A percentile compares a stretch with the other conserved stretches of the same genome.
Evolutionary conservation across 2,888 invertebrate genomes (phyloP).

Genomic region (Dynastes maya): DNA sequence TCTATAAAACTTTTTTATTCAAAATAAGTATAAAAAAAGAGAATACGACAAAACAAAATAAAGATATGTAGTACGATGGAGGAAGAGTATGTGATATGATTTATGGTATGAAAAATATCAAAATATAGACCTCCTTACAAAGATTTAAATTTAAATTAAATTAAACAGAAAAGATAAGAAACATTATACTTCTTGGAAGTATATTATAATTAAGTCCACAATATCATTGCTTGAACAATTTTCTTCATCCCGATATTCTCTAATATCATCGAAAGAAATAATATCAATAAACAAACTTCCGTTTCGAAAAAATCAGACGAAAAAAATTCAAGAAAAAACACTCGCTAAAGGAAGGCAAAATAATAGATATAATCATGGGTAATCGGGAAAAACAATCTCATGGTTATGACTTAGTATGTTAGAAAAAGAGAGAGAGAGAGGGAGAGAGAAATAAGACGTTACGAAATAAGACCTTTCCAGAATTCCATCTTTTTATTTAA

Average conservation of each 20-base stretch:
- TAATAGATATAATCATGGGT: too few relatives aligned
- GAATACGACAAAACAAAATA: not conserved
- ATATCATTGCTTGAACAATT: constrained; percentile 3
- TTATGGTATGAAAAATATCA: not conserved
- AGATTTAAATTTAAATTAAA: not conserved
- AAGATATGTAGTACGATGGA: not conserved
- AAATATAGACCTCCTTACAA: constrained; percentile 12
- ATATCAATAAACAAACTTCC: not conserved
- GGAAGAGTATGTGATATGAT: not conserved
- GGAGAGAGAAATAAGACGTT: not conserved
- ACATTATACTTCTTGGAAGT: not conserved
- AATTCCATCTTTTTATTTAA: constrained; percentile 26
- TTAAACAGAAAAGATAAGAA: not conserved
- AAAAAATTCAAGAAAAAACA: too few relatives aligned
- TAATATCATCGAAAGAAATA: not conserved
- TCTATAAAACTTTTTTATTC: not conserved
- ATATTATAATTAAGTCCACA: not conserved
- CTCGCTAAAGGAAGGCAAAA: too few relatives aligned
- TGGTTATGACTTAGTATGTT: too few relatives aligned
- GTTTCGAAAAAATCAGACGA: too few relatives aligned
- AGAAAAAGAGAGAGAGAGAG: not conserved
- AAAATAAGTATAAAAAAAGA: constrained; percentile 5
- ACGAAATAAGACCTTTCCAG: not conserved
- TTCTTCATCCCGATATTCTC: not conserved
- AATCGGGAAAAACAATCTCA: too few relatives aligned